Evolutionary conservation across 1,140 invertebrate genomes (phyloP), one percentile per base, ranked within the genome.

Genomic region (Ladona fulva): DNA sequence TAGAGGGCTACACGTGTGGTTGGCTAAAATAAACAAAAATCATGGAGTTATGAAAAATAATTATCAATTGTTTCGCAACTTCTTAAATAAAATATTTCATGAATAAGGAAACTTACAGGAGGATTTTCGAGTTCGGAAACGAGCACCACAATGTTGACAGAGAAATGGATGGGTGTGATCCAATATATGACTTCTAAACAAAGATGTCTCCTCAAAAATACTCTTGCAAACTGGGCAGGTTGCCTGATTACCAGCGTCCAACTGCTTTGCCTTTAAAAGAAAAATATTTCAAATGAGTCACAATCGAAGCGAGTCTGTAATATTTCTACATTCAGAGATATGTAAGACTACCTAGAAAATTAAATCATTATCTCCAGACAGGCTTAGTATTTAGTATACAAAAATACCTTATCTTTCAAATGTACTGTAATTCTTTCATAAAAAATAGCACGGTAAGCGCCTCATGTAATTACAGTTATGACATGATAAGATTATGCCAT

Each of bases 161-260:
- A 82, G 79, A 79, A 83, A 82, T 0, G 83, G 84, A 77, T 86
- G 85, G 16, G 85, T 84, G 78, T 87, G 86, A 3, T 80, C 79
- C 44, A 82, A 80, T 74, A 85, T 81, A 79, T 87, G 86, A 12
- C 83, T 81, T 25, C 83, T 79, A 74, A 82, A 83, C 16, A 1
- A n/a, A 42, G 79, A 37, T 5, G 82, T 29, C 75, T 81, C 78
- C n/a, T 73, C 37, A 44, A 80, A 80, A 22, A 74, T 16, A 10
- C 83, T 82, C 22, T 82, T 80, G 78, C 85, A 86, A 74, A 82
- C 25, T 42, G 77, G 44, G 80, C 84, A 86, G 19, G 78, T 78
- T 79, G 79, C 12, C 76, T 82, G 82, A 25, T 75, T 77, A 77
- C 83, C 82, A 76, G 80, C 77, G 37, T 80, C 77, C 0, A 82